phyloP scores from a whole-genome alignment of 1,140 invertebrate genomes.

The Plectrocnemia conspersa region DNA sequence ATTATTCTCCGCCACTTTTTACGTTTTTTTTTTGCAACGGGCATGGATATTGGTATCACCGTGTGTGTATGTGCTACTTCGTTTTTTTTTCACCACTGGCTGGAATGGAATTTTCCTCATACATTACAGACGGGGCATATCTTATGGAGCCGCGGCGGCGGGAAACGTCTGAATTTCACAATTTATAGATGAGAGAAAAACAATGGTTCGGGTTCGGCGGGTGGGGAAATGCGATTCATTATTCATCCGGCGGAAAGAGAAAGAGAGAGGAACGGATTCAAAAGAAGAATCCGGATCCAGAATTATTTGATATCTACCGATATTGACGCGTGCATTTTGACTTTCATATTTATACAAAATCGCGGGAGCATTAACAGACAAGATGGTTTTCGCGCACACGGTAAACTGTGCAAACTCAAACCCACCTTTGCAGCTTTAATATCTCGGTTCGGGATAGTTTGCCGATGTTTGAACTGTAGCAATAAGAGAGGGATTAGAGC shows the following conservation, averaged over 20 bases:
- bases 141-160: conserved; percentile 7
- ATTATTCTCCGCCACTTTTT: conserved; percentile 9
- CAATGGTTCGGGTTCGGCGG: conserved; percentile 13
- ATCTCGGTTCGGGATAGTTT: too few species aligned
- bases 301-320: too few species aligned
- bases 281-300: conserved; percentile 13
- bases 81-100: too few species aligned
- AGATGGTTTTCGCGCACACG: too few species aligned
- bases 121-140: conserved; percentile 14
- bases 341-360: too few species aligned
- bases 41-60: conserved; percentile 1
- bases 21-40: conserved; percentile 7
- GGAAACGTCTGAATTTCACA: conserved; percentile 20
- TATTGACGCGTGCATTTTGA: too few species aligned
- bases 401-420: too few species aligned
- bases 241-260: conserved; percentile 23
- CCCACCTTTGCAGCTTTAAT: too few species aligned
- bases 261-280: conserved; percentile 18
- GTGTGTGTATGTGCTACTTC: conserved; percentile 11
- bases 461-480: too few species aligned
- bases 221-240: conserved; percentile 25
- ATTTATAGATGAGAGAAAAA: conserved; percentile 29
- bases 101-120: conserved; percentile 12
- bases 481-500: too few species aligned
- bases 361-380: too few species aligned